Conservation (phyloP, 2,888 invertebrate species). For the Phragmatobia fuliginosa region DNA sequence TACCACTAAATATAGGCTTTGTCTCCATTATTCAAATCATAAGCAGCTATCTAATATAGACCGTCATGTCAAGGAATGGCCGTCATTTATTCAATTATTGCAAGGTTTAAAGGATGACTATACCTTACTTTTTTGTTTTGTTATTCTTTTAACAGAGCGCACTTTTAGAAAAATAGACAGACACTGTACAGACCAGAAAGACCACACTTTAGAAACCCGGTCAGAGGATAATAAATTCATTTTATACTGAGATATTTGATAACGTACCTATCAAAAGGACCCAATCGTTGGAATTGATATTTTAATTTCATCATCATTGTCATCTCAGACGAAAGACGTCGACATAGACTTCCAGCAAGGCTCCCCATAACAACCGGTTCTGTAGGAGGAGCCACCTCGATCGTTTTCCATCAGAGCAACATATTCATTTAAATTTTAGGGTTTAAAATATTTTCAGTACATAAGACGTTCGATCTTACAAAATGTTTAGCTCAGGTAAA, state of each 20-base stretch:
- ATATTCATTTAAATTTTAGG: too few relatives aligned
- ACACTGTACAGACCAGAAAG: not conserved
- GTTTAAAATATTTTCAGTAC: not conserved
- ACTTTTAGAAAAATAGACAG: not conserved
- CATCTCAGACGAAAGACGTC: too few relatives aligned
- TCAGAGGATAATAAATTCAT: not conserved
- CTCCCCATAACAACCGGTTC: too few relatives aligned
- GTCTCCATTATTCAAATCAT: not conserved
- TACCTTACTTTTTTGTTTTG: not conserved
- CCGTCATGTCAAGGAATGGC: not conserved
- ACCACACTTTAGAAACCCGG: too few relatives aligned
- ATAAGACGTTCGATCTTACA: not conserved
- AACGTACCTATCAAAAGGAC: too few relatives aligned
- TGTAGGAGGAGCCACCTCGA: too few relatives aligned
- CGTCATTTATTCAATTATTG: not conserved
- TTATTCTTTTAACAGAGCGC: not conserved
- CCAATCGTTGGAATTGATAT: too few relatives aligned
- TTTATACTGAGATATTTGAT: too few relatives aligned
- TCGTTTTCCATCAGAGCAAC: too few relatives aligned
- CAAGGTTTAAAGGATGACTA: not conserved
- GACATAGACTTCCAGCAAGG: too few relatives aligned
- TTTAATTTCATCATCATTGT: too few relatives aligned
- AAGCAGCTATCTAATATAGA: not conserved
- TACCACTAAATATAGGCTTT: constrained; percentile 9
- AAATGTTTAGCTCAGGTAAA: not conserved